Evolutionary conservation across 2,888 invertebrate species (phyloP).

Genomic region (Calliphora vomitoria): DNA sequence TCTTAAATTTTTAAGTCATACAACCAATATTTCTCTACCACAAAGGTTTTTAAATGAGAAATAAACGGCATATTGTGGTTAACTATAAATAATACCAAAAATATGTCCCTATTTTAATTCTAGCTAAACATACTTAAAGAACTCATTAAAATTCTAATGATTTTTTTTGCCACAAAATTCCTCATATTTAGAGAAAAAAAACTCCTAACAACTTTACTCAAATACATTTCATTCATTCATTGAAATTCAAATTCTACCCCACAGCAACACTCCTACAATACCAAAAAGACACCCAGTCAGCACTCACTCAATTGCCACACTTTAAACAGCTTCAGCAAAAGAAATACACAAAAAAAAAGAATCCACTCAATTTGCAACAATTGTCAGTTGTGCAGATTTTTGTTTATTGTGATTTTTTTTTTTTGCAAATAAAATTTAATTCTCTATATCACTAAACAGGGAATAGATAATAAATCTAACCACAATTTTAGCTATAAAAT

Average conservation of each 20-base stretch:
- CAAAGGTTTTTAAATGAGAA: no score
- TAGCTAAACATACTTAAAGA: no score
- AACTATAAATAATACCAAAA: no score
- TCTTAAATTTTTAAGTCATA: no score
- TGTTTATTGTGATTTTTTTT: not conserved
- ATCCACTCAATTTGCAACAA: slow-evolving; percentile 79
- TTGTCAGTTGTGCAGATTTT: slow-evolving; percentile 78
- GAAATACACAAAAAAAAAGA: slow-evolving; percentile 59
- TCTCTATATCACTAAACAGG: slow-evolving; percentile 31
- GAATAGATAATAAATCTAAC: slow-evolving; percentile 43
- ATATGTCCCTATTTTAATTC: no score
- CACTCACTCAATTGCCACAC: slow-evolving; percentile 56
- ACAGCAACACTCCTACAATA: slow-evolving; percentile 26
- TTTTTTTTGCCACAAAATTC: no score
- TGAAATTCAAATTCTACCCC: slow-evolving; percentile 33
- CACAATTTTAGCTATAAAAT: slow-evolving; percentile 45
- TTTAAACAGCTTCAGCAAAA: not conserved
- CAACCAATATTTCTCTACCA: no score
- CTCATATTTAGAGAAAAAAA: not conserved
- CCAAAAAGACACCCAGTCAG: not conserved
- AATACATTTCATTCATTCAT: slow-evolving; percentile 37
- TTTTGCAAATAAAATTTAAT: slow-evolving; percentile 21
- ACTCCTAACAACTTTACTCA: not conserved
- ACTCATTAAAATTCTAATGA: no score
- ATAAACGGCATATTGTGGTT: no score